Conservation (phyloP, 2,888 invertebrate species). For the Drosophila infuscata region DNA sequence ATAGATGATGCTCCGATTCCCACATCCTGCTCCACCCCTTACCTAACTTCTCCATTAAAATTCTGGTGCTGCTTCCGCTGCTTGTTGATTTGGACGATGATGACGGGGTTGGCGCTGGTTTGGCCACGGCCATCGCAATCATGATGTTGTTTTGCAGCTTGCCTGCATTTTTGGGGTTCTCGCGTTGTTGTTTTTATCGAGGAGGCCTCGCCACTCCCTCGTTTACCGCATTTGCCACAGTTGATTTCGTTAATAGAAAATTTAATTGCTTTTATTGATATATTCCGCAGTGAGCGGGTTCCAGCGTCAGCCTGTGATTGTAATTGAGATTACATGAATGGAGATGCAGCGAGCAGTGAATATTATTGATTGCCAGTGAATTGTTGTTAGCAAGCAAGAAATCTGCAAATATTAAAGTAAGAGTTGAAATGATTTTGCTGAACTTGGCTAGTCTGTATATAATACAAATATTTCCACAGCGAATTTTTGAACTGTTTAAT, state of each 20-base stretch:
- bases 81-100: slow-evolving; percentile 67
- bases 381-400: slow-evolving; percentile 30
- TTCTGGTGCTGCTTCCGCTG: slow-evolving; percentile 48
- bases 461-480: not conserved
- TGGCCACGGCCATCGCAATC: slow-evolving; percentile 37
- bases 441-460: not conserved
- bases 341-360: slow-evolving; percentile 42
- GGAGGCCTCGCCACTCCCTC: slow-evolving; percentile 3
- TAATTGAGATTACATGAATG: slow-evolving; percentile 60
- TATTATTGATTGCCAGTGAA: slow-evolving; percentile 54
- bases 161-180: slow-evolving; percentile 32
- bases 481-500: not conserved
- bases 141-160: slow-evolving; percentile 49
- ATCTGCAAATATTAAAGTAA: slow-evolving; percentile 19
- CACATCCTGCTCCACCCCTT: not conserved
- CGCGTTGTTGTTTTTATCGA: slow-evolving; percentile 25
- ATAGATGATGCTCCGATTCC: slow-evolving; percentile 59
- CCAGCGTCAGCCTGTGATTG: slow-evolving; percentile 41
- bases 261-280: slow-evolving; percentile 79
- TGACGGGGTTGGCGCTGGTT: slow-evolving; percentile 35
- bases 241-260: slow-evolving; percentile 77
- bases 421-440: not conserved
- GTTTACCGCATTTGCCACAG: slow-evolving; percentile 52
- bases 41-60: slow-evolving; percentile 1
- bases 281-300: slow-evolving; percentile 34